A percentile compares a stretch with the other conserved stretches of the same genome.
Conservation (phyloP, 2,888 invertebrate genomes). For the Synanthedon tipuliformis region DNA sequence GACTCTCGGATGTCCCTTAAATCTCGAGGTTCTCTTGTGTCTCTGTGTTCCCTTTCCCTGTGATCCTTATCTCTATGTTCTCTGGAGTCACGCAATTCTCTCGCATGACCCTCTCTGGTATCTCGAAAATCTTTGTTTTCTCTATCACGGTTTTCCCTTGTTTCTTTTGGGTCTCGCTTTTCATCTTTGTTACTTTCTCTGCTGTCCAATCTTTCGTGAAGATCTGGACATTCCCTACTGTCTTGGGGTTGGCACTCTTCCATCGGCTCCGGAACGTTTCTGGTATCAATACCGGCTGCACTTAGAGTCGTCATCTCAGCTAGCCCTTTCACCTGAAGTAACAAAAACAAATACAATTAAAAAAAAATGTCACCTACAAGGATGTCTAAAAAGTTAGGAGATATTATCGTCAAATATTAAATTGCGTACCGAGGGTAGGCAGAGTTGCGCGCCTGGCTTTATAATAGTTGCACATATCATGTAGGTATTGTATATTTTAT, state of each 20-base stretch:
- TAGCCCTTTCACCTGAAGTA: constrained; percentile 81
- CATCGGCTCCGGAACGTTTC: constrained; percentile 62
- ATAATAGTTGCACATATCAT: too few species aligned
- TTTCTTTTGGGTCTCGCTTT: constrained; percentile 41
- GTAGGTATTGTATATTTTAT: too few species aligned
- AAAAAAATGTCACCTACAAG: too few species aligned
- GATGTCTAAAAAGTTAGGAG: too few species aligned
- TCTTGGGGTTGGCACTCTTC: constrained; percentile 56
- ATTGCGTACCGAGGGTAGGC: too few species aligned
- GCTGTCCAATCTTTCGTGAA: constrained; percentile 41
- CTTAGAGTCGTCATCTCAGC: constrained; percentile 92
- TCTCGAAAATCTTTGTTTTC: constrained; percentile 47
- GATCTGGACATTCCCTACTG: constrained; percentile 39
- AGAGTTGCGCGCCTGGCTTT: too few species aligned
- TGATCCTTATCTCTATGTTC: constrained; percentile 31
- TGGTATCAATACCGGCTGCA: constrained; percentile 69
- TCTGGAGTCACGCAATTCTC: constrained; percentile 47
- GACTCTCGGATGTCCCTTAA: constrained; percentile 35
- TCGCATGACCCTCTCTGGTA: constrained; percentile 34
- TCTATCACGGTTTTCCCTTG: constrained; percentile 40
- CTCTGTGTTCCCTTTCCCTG: constrained; percentile 43
- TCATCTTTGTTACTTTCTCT: constrained; percentile 52
- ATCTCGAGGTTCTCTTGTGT: constrained; percentile 39
- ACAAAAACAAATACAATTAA: neutral
- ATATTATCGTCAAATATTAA: too few species aligned